Conservation (phyloP, 2,797 vertebrate species). For the Synaphobranchus kaupii region DNA sequence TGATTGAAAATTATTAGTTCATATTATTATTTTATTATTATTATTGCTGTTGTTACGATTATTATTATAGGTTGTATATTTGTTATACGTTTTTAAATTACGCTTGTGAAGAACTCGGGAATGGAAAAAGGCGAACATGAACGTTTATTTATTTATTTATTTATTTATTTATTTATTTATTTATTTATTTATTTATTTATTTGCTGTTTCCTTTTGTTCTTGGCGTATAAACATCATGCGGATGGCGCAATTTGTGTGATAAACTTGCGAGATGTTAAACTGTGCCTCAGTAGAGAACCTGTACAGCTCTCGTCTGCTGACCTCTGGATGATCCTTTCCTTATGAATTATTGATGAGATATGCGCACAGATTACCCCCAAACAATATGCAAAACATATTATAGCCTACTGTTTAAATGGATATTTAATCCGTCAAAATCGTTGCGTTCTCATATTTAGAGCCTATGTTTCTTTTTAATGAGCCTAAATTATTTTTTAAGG, state of each 20-base stretch:
- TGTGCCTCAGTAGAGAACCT: constrained; percentile 22
- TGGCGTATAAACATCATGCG: background rate
- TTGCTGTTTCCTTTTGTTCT: background rate
- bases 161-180: no score
- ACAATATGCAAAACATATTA: constrained; percentile 99
- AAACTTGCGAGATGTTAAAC: constrained; percentile 40
- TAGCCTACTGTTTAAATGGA: constrained; percentile 84
- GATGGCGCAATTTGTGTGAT: constrained; percentile 27
- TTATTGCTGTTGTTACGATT: background rate
- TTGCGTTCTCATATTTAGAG: constrained; percentile 67
- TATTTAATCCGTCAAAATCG: constrained; percentile 90
- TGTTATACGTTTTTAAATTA: background rate
- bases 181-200: background rate
- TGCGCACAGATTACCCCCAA: constrained; percentile 89
- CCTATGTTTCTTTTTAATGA: constrained; percentile 46
- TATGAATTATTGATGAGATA: constrained; percentile 99
- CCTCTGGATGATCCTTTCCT: constrained; percentile 89
- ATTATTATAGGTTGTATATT: background rate
- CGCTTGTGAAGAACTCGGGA: background rate
- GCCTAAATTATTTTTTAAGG: background rate
- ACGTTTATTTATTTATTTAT: background rate
- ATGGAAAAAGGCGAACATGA: background rate
- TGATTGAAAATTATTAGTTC: no score
- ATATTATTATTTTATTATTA: background rate
- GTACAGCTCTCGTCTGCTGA: constrained; percentile 86